phyloP scores from a whole-genome alignment of 2,888 invertebrate species.

The Mystacides longicornis region DNA sequence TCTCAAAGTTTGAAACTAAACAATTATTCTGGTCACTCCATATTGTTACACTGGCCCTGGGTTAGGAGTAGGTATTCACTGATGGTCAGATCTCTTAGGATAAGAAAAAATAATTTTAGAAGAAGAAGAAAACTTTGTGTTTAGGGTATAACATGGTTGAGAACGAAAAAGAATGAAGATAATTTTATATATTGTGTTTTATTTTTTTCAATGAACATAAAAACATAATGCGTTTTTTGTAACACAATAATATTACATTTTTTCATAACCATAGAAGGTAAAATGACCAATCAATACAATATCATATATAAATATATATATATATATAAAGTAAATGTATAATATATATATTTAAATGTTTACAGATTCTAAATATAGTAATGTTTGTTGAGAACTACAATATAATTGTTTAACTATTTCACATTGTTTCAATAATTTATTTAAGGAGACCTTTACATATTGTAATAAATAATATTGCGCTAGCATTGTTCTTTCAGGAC shows the following conservation, averaged over 20 bases:
- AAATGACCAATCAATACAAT: not conserved
- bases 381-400: not conserved
- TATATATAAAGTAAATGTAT: not conserved
- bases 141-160: not conserved
- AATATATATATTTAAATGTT: not conserved
- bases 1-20: no score
- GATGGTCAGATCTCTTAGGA: no score
- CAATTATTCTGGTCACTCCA: no score
- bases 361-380: not conserved
- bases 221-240: constrained; percentile 43
- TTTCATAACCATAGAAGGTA: constrained; percentile 19
- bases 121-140: no score
- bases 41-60: no score
- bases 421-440: no score
- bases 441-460: no score
- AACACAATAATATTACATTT: constrained; percentile 28
- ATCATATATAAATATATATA: not conserved
- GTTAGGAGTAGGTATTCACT: no score
- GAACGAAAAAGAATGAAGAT: not conserved
- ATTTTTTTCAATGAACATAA: constrained; percentile 51
- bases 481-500: no score
- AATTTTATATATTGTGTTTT: constrained; percentile 34
- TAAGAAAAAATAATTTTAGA: no score
- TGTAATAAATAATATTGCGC: no score
- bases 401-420: not conserved